Evolutionary conservation across 2,113 vertebrate genomes (phyloP).

Genomic region (Pampusana beccarii): DNA sequence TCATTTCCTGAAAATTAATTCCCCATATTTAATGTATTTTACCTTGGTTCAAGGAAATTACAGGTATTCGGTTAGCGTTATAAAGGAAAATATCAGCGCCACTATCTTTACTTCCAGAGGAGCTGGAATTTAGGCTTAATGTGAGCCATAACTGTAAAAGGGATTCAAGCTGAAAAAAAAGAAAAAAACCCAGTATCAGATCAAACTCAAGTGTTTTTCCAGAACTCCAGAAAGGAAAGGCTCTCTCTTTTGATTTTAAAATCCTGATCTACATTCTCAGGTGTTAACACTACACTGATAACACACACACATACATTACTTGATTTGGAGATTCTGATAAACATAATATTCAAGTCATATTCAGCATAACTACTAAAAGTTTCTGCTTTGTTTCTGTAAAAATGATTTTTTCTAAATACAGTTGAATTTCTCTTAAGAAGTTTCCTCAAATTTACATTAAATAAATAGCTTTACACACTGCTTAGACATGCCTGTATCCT

Average conservation of each 20-base stretch:
- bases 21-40: constrained; percentile 11
- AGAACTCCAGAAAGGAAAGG: not conserved
- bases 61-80: constrained; percentile 93
- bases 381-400: not conserved
- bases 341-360: not conserved
- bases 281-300: not conserved
- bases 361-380: not conserved
- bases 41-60: constrained; percentile 97
- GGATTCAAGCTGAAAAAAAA: constrained; percentile 87
- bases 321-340: not conserved
- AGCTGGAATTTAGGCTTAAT: constrained; percentile 93
- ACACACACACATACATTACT: not conserved
- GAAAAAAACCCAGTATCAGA: not conserved
- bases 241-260: not conserved
- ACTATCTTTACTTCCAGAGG: constrained; percentile 87
- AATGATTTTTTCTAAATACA: not conserved
- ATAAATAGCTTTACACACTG: not conserved
- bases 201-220: not conserved
- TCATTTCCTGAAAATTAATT: not conserved
- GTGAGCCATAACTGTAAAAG: constrained; percentile 97
- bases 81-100: constrained; percentile 94
- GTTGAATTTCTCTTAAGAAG: not conserved
- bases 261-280: not conserved
- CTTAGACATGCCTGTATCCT: not conserved
- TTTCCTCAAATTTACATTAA: not conserved